Evolutionary conservation across 2,888 invertebrate genomes (phyloP), one percentile per base, ranked within the genome.

Genomic region (Brassicogethes aeneus): DNA sequence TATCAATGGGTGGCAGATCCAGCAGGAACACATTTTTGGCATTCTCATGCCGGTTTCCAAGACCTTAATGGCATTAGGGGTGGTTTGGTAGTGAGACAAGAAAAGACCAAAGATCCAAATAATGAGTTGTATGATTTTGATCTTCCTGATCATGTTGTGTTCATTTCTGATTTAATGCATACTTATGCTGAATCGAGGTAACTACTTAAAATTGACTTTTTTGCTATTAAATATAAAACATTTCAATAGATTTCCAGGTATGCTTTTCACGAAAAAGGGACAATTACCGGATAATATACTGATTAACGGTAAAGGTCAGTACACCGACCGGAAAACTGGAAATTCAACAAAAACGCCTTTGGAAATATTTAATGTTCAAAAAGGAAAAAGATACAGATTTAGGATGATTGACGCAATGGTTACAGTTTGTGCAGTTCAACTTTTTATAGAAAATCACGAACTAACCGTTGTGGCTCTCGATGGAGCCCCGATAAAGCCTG

Each of bases 1-100:
- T n/a, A n/a, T n/a, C n/a, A n/a, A n/a, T n/a, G n/a, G n/a, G n/a
- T n/a, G n/a, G n/a, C n/a, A n/a, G n/a, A n/a, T n/a, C n/a, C n/a
- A n/a, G n/a, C 85, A 3, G 88, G 88, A 47, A 87, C 86, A 7
- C 86, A 87, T 60, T 88, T 87, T 71, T 88, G 85, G 83, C 88
- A 88, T 61, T 80, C 87, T 8, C 88, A 88, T 61, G 84, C 85
- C n/a, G 86, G 86, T 57, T 71, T 85, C 2, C 86, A 87, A 60
- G 85, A 86, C 63, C 72, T 85, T 39, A 86, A 87, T 57, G 86
- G 86, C 59, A 72, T 86, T 37, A 83, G 85, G 56, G 86, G 86
- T 44, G 83, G 84, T 60, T 75, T 87, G 44, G 76, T 86, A 1
- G 77, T 87, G 10, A 77, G 86, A 44, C 84, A 85, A 55, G 80